Conservation (phyloP, 2,797 vertebrate species). For the Ciconia nigra region DNA sequence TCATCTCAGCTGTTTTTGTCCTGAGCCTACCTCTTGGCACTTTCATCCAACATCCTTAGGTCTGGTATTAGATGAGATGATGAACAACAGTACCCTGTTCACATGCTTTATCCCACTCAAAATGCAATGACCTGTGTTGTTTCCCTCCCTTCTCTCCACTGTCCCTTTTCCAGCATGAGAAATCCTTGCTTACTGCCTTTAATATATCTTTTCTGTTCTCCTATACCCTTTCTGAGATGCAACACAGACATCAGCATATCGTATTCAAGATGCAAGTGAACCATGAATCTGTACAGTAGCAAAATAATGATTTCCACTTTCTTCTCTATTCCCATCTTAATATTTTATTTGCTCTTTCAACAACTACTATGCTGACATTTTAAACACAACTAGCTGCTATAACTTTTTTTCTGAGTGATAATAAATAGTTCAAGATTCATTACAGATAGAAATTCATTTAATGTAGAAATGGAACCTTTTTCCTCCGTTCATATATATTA, state of each 20-base stretch:
- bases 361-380: neutral
- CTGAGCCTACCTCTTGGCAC: neutral
- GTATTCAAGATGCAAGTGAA: neutral
- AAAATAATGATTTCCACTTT: neutral
- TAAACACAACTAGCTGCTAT: neutral
- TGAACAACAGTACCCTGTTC: neutral
- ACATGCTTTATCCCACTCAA: neutral
- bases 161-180: neutral
- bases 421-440: neutral
- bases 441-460: neutral
- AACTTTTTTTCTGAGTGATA: neutral
- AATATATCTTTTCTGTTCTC: neutral
- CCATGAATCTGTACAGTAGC: neutral
- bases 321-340: neutral
- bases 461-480: neutral
- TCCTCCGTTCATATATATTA: neutral
- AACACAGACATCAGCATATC: neutral
- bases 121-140: neutral
- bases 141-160: neutral
- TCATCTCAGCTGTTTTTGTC: neutral
- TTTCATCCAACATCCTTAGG: neutral
- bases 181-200: neutral
- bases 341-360: constrained; percentile 1
- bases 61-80: neutral
- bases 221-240: neutral